Conservation (phyloP, 2,113 vertebrate species). For the Perca fluviatilis region DNA sequence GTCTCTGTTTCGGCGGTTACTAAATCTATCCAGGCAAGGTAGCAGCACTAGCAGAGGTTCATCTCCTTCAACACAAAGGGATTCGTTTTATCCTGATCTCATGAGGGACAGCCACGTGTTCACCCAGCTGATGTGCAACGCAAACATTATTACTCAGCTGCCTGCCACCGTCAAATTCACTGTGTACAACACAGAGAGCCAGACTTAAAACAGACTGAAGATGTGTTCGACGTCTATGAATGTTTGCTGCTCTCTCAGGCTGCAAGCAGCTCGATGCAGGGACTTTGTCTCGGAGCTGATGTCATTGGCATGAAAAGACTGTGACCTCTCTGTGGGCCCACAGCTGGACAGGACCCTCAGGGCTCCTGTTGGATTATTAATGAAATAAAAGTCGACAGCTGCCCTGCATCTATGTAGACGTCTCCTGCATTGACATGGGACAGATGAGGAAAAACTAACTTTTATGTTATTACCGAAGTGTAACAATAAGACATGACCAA, state of each 20-base stretch:
- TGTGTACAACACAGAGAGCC: background rate
- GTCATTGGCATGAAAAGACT: background rate
- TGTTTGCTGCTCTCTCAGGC: background rate
- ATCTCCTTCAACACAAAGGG: background rate
- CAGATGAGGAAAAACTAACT: background rate
- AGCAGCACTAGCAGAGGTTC: slow-evolving; percentile 17
- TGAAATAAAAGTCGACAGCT: background rate
- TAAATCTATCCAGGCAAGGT: slow-evolving; percentile 49
- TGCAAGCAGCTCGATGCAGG: background rate
- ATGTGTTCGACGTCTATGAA: background rate
- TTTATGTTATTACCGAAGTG: background rate
- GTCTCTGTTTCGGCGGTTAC: slow-evolving; percentile 90
- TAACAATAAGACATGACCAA: background rate
- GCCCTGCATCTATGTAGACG: background rate
- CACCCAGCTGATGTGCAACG: slow-evolving; percentile 64
- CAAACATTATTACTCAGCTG: slow-evolving; percentile 61
- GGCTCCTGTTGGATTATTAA: slow-evolving; percentile 18
- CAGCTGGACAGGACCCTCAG: background rate
- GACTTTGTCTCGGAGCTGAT: background rate
- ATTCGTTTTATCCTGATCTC: slow-evolving; percentile 42
- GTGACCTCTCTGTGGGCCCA: background rate
- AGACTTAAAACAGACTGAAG: slow-evolving; percentile 39
- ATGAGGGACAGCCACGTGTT: slow-evolving; percentile 54
- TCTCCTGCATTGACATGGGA: background rate
- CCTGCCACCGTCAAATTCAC: slow-evolving; percentile 47